phyloP scores from a whole-genome alignment of 2,797 vertebrate genomes.

The Megalops cyprinoides region DNA sequence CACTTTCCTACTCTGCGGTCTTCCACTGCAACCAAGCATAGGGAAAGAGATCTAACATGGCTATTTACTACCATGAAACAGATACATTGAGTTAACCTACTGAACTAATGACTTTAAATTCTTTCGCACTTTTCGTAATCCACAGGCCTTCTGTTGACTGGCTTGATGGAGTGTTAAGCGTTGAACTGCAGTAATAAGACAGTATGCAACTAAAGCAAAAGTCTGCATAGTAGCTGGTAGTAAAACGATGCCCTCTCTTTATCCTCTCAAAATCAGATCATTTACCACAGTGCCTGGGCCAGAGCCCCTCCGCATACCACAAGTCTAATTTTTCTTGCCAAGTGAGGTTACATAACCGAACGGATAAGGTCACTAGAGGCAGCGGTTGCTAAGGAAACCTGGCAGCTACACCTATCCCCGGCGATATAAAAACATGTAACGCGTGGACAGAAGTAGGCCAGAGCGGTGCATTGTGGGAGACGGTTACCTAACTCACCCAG shows the following conservation, averaged over 20 bases:
- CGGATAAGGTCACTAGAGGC: conserved; percentile 76
- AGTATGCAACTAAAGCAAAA: background rate
- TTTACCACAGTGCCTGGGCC: conserved; percentile 23
- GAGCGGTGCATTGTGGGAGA: conserved; percentile 65
- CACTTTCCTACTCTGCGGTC: too few species aligned
- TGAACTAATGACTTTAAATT: background rate
- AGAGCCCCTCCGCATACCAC: conserved; percentile 31
- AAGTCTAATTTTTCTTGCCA: conserved; percentile 55
- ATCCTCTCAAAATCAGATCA: conserved; percentile 37
- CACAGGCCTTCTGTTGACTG: too few species aligned
- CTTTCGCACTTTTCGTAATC: background rate
- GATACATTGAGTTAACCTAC: background rate
- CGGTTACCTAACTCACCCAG: conserved; percentile 71
- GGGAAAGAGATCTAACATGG: too few species aligned
- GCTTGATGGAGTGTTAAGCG: background rate
- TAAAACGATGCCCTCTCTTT: background rate
- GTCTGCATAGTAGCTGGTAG: background rate
- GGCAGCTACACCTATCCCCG: conserved; percentile 70
- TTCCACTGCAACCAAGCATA: too few species aligned
- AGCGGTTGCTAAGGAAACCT: conserved; percentile 73
- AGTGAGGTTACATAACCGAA: conserved; percentile 69
- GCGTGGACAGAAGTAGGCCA: conserved; percentile 71
- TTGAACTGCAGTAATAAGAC: background rate
- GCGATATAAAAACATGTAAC: conserved; percentile 62
- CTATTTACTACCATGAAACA: background rate